These are phyloP conservation scores for Sinocyclocheilus anophthalmus DNA, from an alignment of 2,113 vertebrate genomes.

Conservation along the genomic window DNA sequence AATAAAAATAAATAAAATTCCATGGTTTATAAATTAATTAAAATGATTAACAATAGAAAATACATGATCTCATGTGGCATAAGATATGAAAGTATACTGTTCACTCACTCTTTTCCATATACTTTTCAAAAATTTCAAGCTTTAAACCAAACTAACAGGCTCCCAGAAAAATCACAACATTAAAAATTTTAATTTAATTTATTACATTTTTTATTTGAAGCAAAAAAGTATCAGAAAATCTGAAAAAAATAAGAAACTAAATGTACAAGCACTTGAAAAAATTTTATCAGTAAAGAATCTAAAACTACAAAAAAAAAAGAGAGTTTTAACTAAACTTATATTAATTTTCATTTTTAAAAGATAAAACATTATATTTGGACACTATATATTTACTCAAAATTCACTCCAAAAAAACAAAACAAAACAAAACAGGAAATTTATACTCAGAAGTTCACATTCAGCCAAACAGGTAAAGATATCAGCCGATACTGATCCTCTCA, in stretches of 20 bases:
- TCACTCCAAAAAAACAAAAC: neutral
- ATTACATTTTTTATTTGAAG: too few relatives aligned
- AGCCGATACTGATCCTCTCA: neutral
- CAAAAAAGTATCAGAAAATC: too few relatives aligned
- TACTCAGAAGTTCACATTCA: neutral
- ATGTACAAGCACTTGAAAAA: neutral
- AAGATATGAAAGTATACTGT: neutral
- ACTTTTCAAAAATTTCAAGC: too few relatives aligned
- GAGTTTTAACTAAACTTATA: neutral
- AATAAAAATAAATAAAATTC: too few relatives aligned
- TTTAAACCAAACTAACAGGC: too few relatives aligned
- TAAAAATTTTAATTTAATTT: too few relatives aligned
- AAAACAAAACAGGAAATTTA: neutral
- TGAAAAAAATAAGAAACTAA: neutral
- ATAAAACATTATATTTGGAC: neutral
- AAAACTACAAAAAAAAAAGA: neutral
- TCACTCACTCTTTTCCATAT: neutral
- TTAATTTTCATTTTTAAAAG: neutral
- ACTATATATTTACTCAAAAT: neutral
- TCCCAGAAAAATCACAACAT: too few relatives aligned
- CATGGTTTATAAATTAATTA: too few relatives aligned
- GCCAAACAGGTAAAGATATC: neutral
- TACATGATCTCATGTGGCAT: neutral
- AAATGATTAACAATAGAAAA: too few relatives aligned
- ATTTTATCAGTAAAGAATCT: neutral